Evolutionary conservation across 2,797 vertebrate genomes (phyloP).

Genomic region (Lates japonicus): DNA sequence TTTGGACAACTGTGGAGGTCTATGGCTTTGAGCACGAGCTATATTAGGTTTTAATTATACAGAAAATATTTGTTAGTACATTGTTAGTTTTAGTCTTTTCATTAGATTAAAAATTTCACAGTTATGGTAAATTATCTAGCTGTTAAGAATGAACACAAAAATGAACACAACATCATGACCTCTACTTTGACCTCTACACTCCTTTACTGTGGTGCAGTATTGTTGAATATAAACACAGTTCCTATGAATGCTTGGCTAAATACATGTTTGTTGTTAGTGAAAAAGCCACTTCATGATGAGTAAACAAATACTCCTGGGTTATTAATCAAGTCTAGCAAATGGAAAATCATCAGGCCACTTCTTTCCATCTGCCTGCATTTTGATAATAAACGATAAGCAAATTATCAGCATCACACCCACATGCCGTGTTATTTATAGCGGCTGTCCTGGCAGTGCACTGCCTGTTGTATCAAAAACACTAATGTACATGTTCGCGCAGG

Average conservation of each 20-base stretch:
- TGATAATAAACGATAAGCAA: slow-evolving; percentile 38
- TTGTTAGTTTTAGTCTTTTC: background rate
- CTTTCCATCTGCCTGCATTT: slow-evolving; percentile 30
- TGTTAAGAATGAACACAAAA: too few species aligned
- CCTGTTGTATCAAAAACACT: slow-evolving; percentile 24
- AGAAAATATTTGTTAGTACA: background rate
- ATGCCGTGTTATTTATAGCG: slow-evolving; percentile 59
- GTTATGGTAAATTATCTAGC: background rate
- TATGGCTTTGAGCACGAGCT: background rate
- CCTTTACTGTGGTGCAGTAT: background rate
- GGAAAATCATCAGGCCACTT: slow-evolving; percentile 44
- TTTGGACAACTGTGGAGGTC: background rate
- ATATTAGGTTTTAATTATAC: too few species aligned
- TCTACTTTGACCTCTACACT: background rate
- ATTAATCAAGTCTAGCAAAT: slow-evolving; percentile 7
- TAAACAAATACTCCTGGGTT: slow-evolving; percentile 36
- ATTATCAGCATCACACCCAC: slow-evolving; percentile 27
- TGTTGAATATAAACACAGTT: background rate
- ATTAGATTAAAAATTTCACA: background rate
- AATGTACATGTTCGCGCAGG: slow-evolving; percentile 17
- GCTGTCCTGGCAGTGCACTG: slow-evolving; percentile 26
- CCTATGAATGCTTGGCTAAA: background rate
- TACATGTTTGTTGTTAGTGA: background rate
- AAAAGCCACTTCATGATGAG: slow-evolving; percentile 19
- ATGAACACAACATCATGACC: background rate